Percentiles rank a stretch among this genome's conserved stretches.
phyloP scores from a whole-genome alignment of 2,888 invertebrate genomes.

The Megaustenia siamemsis region DNA sequence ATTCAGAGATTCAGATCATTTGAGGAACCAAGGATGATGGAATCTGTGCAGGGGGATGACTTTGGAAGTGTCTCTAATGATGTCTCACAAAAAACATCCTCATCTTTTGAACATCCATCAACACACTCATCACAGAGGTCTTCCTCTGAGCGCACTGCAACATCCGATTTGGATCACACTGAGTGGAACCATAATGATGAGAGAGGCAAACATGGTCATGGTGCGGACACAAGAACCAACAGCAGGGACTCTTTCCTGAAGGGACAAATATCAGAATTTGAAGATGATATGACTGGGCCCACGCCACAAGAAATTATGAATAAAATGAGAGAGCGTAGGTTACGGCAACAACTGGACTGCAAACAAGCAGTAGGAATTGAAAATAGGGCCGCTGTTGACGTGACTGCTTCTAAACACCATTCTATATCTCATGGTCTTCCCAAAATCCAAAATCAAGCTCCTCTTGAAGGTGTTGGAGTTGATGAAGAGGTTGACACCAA shows the following conservation, averaged over 20 bases:
- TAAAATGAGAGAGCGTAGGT: constrained; percentile 73
- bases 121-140: constrained; percentile 43
- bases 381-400: constrained; percentile 47
- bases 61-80: constrained; percentile 16
- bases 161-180: constrained; percentile 21
- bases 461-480: constrained; percentile 59
- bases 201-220: constrained; percentile 26
- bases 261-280: constrained; percentile 60
- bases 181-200: constrained; percentile 48
- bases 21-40: constrained; percentile 58
- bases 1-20: constrained; percentile 43
- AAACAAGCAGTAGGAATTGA: constrained; percentile 66
- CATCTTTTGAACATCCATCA: constrained; percentile 46
- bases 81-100: neutral
- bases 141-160: constrained; percentile 38
- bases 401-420: constrained; percentile 57
- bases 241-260: constrained; percentile 47
- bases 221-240: neutral
- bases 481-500: constrained; percentile 82
- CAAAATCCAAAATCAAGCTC: constrained; percentile 71
- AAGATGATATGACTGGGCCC: constrained; percentile 72
- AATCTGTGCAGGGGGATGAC: constrained; percentile 57
- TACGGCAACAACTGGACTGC: constrained; percentile 73
- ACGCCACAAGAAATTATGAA: constrained; percentile 75
- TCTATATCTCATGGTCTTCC: constrained; percentile 73